Conservation (phyloP, 2,797 vertebrate genomes). For the Luscinia megarhynchos region DNA sequence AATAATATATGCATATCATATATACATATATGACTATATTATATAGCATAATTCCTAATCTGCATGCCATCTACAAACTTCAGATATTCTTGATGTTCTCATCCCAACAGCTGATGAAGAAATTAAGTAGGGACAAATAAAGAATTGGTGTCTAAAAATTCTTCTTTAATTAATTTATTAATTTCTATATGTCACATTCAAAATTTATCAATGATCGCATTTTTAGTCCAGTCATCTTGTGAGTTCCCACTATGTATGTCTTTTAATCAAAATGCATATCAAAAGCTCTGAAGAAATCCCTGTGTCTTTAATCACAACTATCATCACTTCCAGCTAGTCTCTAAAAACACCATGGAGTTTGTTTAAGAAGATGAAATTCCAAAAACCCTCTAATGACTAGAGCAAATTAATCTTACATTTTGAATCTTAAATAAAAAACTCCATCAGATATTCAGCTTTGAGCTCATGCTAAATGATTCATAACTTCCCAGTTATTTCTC, state of each 20-base stretch:
- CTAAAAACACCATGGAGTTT: neutral
- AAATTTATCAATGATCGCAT: neutral
- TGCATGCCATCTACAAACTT: neutral
- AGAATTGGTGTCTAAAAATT: neutral
- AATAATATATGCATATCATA: no score
- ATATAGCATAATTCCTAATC: neutral
- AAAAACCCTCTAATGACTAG: neutral
- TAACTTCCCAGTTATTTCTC: neutral
- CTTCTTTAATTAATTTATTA: neutral
- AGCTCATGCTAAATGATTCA: neutral
- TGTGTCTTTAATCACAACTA: neutral
- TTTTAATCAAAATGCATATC: neutral
- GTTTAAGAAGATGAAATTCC: neutral
- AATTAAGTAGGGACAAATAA: neutral
- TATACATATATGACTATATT: no score
- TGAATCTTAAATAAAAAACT: neutral
- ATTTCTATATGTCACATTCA: neutral
- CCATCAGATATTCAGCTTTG: neutral
- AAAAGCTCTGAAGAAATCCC: neutral
- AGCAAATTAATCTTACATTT: neutral
- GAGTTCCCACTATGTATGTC: neutral
- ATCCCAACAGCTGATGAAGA: neutral
- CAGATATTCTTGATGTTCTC: neutral
- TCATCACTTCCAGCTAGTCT: neutral
- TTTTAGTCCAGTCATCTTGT: neutral